Evolutionary conservation across 2,797 vertebrate species (phyloP).

Genomic region (Dermochelys coriacea): DNA sequence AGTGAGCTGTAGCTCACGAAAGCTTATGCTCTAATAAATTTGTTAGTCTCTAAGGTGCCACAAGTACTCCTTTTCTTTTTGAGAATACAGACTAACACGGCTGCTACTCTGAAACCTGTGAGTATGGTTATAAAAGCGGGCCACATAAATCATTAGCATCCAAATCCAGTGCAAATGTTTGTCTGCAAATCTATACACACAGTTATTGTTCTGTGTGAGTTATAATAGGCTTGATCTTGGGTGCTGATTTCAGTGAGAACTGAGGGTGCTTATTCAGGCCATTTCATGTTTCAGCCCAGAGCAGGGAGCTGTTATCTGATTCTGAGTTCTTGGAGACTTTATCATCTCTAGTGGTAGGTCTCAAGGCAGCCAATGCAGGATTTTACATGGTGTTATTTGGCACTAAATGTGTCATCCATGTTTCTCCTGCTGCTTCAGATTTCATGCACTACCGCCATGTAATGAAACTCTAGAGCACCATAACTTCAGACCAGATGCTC

Average conservation of each 20-base stretch:
- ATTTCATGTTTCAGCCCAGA: not conserved
- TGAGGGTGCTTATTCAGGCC: not conserved
- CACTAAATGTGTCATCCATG: not conserved
- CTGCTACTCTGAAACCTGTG: no score
- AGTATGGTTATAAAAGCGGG: not conserved
- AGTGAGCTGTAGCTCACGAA: no score
- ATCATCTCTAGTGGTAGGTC: not conserved
- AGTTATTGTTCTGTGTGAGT: not conserved
- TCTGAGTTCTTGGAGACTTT: not conserved
- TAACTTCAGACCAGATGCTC: constrained; percentile 18
- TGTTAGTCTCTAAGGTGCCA: no score
- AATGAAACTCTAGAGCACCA: constrained; percentile 22
- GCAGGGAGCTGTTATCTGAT: not conserved
- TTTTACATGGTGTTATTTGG: not conserved
- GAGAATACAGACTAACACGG: no score
- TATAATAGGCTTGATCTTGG: not conserved
- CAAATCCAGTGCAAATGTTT: accelerated
- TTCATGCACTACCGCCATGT: not conserved
- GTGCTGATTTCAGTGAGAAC: accelerated
- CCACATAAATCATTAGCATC: not conserved
- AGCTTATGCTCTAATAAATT: no score
- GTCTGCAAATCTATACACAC: not conserved
- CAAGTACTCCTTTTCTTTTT: no score
- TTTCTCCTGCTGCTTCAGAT: not conserved
- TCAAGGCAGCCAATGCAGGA: not conserved